These are phyloP conservation scores for Rhineura floridana DNA, from an alignment of 2,113 vertebrate genomes.

Conservation along the genomic window DNA sequence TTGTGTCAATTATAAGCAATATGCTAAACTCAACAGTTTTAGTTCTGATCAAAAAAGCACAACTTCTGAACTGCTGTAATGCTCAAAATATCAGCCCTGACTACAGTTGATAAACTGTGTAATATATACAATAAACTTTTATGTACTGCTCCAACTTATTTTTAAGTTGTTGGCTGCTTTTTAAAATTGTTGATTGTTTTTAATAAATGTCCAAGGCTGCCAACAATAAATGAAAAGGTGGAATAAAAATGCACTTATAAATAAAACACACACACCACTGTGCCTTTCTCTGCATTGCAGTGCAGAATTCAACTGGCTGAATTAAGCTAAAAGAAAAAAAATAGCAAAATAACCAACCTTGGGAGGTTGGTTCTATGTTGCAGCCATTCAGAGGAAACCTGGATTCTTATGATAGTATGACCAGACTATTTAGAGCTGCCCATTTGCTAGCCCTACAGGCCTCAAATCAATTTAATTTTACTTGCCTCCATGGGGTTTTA, in stretches of 20 bases:
- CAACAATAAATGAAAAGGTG: not conserved
- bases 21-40: not conserved
- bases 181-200: not conserved
- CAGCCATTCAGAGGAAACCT: not conserved
- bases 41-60: not conserved
- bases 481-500: not conserved
- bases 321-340: not conserved
- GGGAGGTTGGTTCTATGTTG: accelerated
- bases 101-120: not conserved
- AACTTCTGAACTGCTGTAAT: not conserved
- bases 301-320: accelerated
- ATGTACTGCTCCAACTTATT: not conserved
- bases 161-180: not conserved
- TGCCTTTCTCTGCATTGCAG: constrained; percentile 38
- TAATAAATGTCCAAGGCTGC: not conserved
- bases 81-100: not conserved
- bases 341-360: accelerated
- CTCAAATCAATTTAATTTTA: not conserved
- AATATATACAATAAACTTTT: not conserved
- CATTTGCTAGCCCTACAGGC: not conserved
- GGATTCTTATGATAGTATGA: accelerated
- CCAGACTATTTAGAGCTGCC: not conserved
- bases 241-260: not conserved
- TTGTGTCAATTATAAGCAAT: not conserved
- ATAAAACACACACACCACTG: not conserved